A percentile compares a stretch with the other conserved stretches of the same genome.
These are phyloP conservation scores for Acanthiza pusilla DNA, from an alignment of 2,797 vertebrate species.

Conservation along the genomic window DNA sequence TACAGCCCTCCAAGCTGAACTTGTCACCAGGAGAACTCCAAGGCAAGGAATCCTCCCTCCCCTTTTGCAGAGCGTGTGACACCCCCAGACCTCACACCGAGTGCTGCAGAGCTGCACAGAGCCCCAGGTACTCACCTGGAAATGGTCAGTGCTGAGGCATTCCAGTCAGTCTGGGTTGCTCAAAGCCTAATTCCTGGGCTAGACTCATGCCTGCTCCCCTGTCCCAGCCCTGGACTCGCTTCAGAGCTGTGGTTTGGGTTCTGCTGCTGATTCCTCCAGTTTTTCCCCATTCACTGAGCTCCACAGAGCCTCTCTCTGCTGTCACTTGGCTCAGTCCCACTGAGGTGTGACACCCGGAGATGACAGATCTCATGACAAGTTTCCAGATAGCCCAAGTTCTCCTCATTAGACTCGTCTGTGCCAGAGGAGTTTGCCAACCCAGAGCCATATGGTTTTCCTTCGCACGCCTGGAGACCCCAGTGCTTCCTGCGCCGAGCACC, in stretches of 20 bases:
- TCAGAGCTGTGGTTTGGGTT: neutral
- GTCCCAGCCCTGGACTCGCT: neutral
- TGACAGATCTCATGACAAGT: neutral
- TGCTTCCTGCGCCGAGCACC: neutral
- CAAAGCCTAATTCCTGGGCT: neutral
- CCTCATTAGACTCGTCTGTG: neutral
- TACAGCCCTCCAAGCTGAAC: neutral
- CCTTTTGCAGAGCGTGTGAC: neutral
- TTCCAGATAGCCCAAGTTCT: neutral
- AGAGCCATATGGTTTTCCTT: neutral
- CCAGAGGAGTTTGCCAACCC: neutral
- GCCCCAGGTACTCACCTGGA: rapidly evolving
- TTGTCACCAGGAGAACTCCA: neutral
- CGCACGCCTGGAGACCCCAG: neutral
- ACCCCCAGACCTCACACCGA: neutral
- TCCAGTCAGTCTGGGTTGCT: neutral
- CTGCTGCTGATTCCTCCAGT: neutral
- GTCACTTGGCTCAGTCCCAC: neutral
- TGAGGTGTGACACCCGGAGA: neutral
- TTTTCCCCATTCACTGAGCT: neutral
- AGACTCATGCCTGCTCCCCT: rapidly evolving
- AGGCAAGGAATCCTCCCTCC: neutral
- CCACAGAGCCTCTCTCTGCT: neutral
- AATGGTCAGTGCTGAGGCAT: neutral
- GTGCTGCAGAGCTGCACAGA: neutral